Percentiles rank a stretch among this genome's conserved stretches.
phyloP scores from a whole-genome alignment of 2,113 vertebrate species.

The Helogale parvula region DNA sequence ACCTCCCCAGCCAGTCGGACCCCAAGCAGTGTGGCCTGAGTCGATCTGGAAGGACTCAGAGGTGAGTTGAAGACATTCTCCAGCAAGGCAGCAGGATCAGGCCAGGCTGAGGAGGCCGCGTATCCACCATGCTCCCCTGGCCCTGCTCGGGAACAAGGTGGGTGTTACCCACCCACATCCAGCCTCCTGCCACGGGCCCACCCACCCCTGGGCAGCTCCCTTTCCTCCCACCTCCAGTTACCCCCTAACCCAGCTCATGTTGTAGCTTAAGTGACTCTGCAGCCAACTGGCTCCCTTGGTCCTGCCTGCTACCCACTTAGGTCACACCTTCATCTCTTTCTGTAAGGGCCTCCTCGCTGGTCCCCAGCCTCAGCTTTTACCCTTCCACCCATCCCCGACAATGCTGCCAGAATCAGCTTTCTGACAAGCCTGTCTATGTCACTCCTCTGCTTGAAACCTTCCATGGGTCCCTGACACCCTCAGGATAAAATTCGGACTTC shows the following conservation, averaged over 20 bases:
- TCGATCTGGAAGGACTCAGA: background rate
- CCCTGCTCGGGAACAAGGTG: background rate
- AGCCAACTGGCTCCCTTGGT: background rate
- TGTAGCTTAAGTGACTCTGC: background rate
- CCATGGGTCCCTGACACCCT: background rate
- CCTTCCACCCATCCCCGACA: background rate
- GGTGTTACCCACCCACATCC: too few species aligned
- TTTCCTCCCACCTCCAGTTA: background rate
- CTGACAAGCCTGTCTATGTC: background rate
- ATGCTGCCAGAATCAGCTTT: background rate
- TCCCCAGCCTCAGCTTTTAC: background rate
- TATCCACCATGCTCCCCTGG: background rate
- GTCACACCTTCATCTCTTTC: background rate
- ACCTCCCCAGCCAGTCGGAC: background rate
- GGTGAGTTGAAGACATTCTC: background rate
- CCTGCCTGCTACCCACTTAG: background rate
- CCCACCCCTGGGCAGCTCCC: rapidly evolving
- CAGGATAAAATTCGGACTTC: background rate
- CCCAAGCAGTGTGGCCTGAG: background rate
- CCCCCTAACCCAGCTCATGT: background rate
- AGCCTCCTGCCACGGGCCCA: background rate
- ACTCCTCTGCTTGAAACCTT: background rate
- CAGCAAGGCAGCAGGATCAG: background rate
- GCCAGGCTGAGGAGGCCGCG: background rate
- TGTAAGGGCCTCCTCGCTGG: background rate